Conservation (phyloP, 1,140 invertebrate species). For the Sinella curviseta region DNA sequence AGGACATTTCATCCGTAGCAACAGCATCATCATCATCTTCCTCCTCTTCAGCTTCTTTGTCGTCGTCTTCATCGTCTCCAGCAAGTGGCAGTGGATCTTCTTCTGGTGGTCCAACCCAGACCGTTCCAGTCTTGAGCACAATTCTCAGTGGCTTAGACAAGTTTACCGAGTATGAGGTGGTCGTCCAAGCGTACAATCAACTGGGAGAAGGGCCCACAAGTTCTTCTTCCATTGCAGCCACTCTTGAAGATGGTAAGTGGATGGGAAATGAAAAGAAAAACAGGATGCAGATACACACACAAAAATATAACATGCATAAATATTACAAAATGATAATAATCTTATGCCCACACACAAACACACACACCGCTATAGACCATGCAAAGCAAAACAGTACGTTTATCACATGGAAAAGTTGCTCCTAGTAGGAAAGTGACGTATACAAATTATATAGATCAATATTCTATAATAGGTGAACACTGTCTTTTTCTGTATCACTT, state of each 20-base stretch:
- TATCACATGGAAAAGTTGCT: too few species aligned
- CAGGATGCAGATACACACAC: neutral
- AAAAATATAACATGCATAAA: neutral
- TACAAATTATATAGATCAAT: too few species aligned
- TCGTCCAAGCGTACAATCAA: constrained; percentile 76
- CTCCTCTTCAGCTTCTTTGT: neutral
- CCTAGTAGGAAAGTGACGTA: too few species aligned
- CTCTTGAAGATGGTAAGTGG: constrained; percentile 73
- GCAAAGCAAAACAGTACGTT: too few species aligned
- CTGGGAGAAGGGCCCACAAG: constrained; percentile 74
- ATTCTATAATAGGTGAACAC: too few species aligned
- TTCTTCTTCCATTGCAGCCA: constrained; percentile 66
- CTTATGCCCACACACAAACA: neutral
- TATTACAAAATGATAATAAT: constrained; percentile 24
- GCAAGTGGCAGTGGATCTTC: constrained; percentile 54
- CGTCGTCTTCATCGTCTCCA: neutral
- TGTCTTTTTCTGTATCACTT: too few species aligned
- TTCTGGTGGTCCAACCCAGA: constrained; percentile 57
- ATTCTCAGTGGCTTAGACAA: constrained; percentile 66
- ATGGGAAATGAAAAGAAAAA: neutral
- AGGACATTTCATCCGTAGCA: constrained; percentile 24
- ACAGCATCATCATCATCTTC: neutral
- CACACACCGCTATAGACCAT: too few species aligned
- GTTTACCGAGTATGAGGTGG: constrained; percentile 74
- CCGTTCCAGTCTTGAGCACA: constrained; percentile 57